Evolutionary conservation across 2,113 vertebrate genomes (phyloP).

Genomic region (Melanerpes aurifrons): DNA sequence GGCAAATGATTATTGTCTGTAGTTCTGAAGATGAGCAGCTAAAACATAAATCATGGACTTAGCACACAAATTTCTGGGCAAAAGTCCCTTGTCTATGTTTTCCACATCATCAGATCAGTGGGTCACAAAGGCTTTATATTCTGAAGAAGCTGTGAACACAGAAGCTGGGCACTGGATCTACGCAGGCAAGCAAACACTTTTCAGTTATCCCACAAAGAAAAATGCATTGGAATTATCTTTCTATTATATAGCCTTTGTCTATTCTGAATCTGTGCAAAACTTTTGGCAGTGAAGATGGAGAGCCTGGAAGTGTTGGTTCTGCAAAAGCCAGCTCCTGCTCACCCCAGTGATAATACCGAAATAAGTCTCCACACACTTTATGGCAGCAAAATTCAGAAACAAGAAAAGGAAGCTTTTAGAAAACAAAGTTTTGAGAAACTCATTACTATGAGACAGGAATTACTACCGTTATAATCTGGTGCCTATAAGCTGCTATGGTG

Average conservation of each 20-base stretch:
- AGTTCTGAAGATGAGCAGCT: background rate
- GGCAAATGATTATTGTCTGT: background rate
- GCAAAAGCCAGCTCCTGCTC: slow-evolving; percentile 22
- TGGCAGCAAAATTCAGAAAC: background rate
- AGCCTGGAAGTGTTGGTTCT: background rate
- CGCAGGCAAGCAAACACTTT: slow-evolving; percentile 7
- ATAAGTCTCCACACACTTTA: background rate
- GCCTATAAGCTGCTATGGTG: background rate
- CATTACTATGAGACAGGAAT: background rate
- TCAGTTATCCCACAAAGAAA: slow-evolving; percentile 19
- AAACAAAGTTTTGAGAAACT: slow-evolving; percentile 22
- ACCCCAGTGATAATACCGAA: background rate
- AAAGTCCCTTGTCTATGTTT: background rate
- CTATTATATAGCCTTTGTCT: slow-evolving; percentile 1
- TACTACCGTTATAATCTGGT: background rate
- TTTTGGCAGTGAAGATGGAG: background rate
- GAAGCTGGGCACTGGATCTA: background rate
- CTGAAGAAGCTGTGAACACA: slow-evolving; percentile 51
- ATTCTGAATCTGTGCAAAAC: background rate
- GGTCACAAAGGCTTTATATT: background rate
- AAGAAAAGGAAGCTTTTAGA: background rate
- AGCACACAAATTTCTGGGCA: background rate
- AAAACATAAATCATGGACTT: background rate
- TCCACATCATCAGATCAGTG: background rate
- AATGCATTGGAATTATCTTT: background rate